Conservation (phyloP, 2,797 vertebrate species). For the Dipus sagitta region DNA sequence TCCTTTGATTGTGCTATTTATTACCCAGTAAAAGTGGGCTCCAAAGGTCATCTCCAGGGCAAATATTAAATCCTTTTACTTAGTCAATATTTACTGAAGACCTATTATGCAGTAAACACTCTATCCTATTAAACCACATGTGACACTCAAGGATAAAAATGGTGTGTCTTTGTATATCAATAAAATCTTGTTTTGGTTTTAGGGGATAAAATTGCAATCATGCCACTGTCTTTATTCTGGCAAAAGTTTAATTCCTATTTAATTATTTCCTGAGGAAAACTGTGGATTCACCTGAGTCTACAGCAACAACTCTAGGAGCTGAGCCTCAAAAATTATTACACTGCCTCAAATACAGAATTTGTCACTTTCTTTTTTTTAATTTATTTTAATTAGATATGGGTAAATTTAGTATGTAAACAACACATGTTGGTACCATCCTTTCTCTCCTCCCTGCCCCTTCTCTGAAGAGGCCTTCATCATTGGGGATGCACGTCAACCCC, state of each 20-base stretch:
- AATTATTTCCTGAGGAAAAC: constrained; percentile 59
- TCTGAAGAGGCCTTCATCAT: too few species aligned
- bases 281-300: constrained; percentile 22
- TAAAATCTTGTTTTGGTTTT: constrained; percentile 39
- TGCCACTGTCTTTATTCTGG: constrained; percentile 5
- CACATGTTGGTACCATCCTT: too few species aligned
- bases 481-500: too few species aligned
- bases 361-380: background rate
- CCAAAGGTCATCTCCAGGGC: background rate
- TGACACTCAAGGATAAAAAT: background rate
- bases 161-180: background rate
- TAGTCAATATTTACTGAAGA: constrained; percentile 17
- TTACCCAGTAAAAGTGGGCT: background rate
- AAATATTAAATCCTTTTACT: constrained; percentile 39
- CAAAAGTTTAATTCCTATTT: constrained; percentile 55
- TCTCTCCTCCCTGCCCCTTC: too few species aligned
- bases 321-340: constrained; percentile 50
- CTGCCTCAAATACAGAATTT: background rate
- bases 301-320: constrained; percentile 38
- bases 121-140: background rate
- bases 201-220: background rate
- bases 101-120: background rate
- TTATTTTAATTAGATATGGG: background rate
- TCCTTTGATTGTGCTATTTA: background rate
- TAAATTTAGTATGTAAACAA: too few species aligned